These are phyloP conservation scores for Neoarius graeffei DNA, from an alignment of 2,113 vertebrate species.

Conservation along the genomic window DNA sequence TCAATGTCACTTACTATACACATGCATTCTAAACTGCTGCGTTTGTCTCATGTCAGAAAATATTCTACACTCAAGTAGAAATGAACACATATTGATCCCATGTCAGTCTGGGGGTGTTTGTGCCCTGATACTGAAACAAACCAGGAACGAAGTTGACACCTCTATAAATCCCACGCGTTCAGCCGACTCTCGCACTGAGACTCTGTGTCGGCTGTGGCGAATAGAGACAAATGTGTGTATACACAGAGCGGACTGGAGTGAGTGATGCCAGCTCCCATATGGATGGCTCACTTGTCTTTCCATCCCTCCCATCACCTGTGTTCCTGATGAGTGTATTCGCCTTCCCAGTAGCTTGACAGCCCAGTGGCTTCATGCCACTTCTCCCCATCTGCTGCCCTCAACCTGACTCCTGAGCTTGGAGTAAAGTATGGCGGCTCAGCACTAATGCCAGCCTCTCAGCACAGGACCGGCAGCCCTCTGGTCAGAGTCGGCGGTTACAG, in stretches of 20 bases:
- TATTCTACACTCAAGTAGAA: background rate
- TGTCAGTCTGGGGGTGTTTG: background rate
- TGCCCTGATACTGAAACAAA: background rate
- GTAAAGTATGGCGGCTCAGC: background rate
- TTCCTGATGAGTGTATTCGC: constrained; percentile 9
- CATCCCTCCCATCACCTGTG: background rate
- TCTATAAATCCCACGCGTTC: constrained; percentile 37
- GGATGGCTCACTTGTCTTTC: background rate
- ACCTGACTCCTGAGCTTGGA: background rate
- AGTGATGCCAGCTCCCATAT: constrained; percentile 24
- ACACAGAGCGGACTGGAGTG: background rate
- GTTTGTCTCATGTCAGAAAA: background rate
- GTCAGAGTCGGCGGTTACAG: constrained; percentile 31
- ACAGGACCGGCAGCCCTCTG: background rate
- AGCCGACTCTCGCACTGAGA: background rate
- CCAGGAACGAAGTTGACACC: constrained; percentile 9
- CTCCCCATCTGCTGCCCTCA: constrained; percentile 1
- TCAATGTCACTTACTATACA: background rate
- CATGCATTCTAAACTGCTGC: background rate
- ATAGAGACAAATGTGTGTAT: constrained; percentile 33
- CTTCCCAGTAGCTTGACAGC: background rate
- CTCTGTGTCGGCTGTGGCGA: background rate
- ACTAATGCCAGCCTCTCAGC: constrained; percentile 6
- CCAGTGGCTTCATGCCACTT: background rate
- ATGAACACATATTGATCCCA: too few species aligned